phyloP scores from a whole-genome alignment of 2,113 vertebrate genomes.

The Poeciliopsis prolifica region DNA sequence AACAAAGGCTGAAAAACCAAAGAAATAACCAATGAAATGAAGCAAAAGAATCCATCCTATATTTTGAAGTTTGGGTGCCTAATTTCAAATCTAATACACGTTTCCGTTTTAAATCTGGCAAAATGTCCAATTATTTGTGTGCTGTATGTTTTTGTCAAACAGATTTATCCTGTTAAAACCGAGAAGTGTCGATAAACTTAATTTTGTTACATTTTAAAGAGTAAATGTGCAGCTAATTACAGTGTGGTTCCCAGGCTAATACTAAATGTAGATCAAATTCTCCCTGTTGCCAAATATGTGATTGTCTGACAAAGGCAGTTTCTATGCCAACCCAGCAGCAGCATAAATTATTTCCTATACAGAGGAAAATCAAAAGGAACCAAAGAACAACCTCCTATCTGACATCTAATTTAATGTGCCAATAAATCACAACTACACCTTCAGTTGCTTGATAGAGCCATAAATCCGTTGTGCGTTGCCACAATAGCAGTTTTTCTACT shows the following conservation, averaged over 20 bases:
- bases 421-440: constrained; percentile 8
- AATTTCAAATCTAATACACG: neutral
- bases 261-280: neutral
- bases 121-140: neutral
- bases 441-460: neutral
- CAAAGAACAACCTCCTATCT: constrained; percentile 4
- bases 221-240: neutral
- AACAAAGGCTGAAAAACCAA: constrained; percentile 24
- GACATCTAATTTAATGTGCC: constrained; percentile 33
- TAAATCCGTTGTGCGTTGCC: neutral
- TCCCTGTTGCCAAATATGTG: constrained; percentile 23
- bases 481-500: constrained; percentile 9
- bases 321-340: constrained; percentile 43
- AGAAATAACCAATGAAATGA: constrained; percentile 8
- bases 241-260: neutral
- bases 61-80: neutral
- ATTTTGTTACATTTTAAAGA: neutral
- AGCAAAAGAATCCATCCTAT: neutral
- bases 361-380: constrained; percentile 31
- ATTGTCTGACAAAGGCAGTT: constrained; percentile 30
- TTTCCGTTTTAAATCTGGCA: neutral
- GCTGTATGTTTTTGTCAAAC: neutral
- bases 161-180: neutral
- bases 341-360: constrained; percentile 29
- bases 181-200: neutral